These are phyloP conservation scores for Enteromius argenteus DNA, from an alignment of 2,797 vertebrate genomes.

Conservation along the genomic window DNA sequence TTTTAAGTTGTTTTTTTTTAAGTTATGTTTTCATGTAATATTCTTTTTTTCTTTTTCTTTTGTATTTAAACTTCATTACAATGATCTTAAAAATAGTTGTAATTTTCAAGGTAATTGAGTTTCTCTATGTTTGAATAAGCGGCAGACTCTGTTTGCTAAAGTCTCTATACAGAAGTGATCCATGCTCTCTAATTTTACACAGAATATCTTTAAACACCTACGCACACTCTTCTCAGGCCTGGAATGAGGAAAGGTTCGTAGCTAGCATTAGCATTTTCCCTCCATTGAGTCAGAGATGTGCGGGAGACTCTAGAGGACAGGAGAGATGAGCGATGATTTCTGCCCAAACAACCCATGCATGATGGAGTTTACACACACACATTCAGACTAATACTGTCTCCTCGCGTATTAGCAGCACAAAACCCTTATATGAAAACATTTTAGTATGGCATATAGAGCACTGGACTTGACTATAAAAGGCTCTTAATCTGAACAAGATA, in stretches of 20 bases:
- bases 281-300: constrained; percentile 40
- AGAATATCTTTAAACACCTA: constrained; percentile 44
- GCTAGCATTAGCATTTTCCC: constrained; percentile 46
- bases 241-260: not conserved
- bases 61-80: not conserved
- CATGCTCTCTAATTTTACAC: constrained; percentile 21
- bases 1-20: not conserved
- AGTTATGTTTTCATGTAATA: not conserved
- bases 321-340: constrained; percentile 7
- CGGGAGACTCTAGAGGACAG: not conserved
- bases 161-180: not conserved
- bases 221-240: constrained; percentile 5
- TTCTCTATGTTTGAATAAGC: not conserved
- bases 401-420: not conserved
- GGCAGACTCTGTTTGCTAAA: not conserved
- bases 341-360: not conserved
- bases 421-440: not conserved
- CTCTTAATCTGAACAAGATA: not conserved
- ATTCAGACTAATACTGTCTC: not conserved
- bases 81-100: not conserved
- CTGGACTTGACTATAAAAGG: not conserved
- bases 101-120: not conserved
- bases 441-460: not conserved
- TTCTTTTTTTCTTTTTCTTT: not conserved
- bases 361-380: not conserved